Percentiles rank a stretch among this genome's conserved stretches.
Evolutionary conservation across 2,888 invertebrate species (phyloP).

Genomic region (Deroplatys truncata): DNA sequence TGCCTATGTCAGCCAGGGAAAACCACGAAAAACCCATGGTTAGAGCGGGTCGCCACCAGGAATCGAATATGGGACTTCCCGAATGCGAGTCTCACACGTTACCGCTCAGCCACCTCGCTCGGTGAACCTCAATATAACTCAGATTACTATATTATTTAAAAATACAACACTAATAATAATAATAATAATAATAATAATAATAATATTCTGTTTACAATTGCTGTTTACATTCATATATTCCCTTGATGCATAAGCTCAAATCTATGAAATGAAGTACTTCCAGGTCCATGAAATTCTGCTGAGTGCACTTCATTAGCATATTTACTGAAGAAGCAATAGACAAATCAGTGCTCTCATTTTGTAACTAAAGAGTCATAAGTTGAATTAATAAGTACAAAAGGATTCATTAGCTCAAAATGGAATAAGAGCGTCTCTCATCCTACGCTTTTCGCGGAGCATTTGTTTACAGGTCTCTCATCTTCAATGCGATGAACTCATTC

Average conservation of each 20-base stretch:
- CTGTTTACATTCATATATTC: not conserved
- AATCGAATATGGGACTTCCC: no score
- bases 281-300: no score
- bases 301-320: not conserved
- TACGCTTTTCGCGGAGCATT: not conserved
- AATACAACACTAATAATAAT: no score
- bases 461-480: not conserved
- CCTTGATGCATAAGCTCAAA: not conserved
- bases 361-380: not conserved
- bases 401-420: not conserved
- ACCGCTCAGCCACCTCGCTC: no score
- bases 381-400: not conserved
- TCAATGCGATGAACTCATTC: not conserved
- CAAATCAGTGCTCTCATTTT: no score
- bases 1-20: no score
- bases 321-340: not conserved
- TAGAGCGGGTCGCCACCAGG: no score
- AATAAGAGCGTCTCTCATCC: not conserved
- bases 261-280: not conserved
- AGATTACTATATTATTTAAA: no score
- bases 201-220: not conserved
- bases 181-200: no score
- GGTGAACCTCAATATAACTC: no score
- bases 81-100: no score
- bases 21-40: no score